phyloP scores from a whole-genome alignment of 2,113 vertebrate species.

The Gracilinanus agilis region DNA sequence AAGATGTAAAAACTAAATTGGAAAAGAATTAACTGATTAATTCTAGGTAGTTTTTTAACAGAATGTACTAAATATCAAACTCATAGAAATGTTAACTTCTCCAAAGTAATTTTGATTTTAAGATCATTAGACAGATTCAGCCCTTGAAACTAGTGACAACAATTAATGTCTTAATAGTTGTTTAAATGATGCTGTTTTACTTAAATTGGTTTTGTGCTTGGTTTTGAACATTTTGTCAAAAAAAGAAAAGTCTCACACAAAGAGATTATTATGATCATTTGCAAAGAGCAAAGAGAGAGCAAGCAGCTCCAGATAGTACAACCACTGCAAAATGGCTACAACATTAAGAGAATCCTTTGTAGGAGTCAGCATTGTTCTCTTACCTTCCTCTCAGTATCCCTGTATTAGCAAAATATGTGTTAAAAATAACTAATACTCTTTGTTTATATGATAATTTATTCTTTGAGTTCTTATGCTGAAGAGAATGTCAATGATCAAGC shows the following conservation, averaged over 20 bases:
- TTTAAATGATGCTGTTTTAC: slow-evolving; percentile 13
- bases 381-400: not conserved
- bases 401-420: slow-evolving; percentile 14
- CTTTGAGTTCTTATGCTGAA: no score
- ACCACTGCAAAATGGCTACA: not conserved
- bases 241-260: not conserved
- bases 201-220: not conserved
- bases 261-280: not conserved
- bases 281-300: not conserved
- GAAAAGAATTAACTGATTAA: not conserved
- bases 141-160: slow-evolving; percentile 5
- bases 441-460: no score
- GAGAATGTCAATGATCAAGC: no score
- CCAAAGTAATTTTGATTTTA: not conserved
- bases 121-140: not conserved
- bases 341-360: not conserved
- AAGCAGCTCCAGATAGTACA: not conserved
- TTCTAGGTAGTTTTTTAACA: slow-evolving; percentile 18
- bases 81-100: slow-evolving; percentile 13
- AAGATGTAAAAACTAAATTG: not conserved
- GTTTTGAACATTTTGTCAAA: not conserved
- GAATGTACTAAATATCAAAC: not conserved
- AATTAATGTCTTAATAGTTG: not conserved
- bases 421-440: slow-evolving; percentile 11
- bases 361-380: not conserved